These are phyloP conservation scores for Basileuterus tristriatus DNA, from an alignment of 2,797 vertebrate species.

Conservation along the genomic window DNA sequence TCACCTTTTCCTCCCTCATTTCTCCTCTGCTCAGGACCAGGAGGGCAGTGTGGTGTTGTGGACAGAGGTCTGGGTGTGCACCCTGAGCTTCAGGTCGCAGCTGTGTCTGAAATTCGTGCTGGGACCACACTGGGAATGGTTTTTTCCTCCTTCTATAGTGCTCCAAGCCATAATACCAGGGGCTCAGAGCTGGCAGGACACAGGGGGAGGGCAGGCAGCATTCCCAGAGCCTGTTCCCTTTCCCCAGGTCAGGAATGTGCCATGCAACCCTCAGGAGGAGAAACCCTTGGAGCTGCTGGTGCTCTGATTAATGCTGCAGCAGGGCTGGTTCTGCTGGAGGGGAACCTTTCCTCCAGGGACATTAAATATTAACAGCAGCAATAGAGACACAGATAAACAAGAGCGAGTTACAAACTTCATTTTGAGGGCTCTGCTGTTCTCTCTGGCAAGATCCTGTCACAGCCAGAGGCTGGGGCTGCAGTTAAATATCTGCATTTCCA, in stretches of 20 bases:
- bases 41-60: not conserved
- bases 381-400: conserved; percentile 68
- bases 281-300: not conserved
- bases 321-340: conserved; percentile 27
- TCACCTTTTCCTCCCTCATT: not conserved
- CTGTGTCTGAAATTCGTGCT: not conserved
- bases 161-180: accelerated
- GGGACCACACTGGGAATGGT: not conserved
- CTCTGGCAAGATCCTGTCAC: not conserved
- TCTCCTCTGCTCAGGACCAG: not conserved
- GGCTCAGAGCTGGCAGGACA: not conserved
- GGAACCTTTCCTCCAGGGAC: conserved; percentile 51
- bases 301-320: conserved; percentile 48
- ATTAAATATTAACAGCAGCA: conserved; percentile 73
- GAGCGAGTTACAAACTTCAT: conserved; percentile 59
- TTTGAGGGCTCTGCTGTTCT: conserved; percentile 33
- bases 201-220: not conserved
- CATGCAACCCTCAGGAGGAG: accelerated
- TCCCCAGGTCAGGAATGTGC: not conserved
- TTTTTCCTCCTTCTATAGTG: accelerated
- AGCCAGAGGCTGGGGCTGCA: not conserved
- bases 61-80: accelerated
- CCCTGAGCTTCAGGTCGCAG: not conserved
- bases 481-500: not conserved
- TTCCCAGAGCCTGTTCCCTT: not conserved